A percentile compares a stretch with the other conserved stretches of the same genome.
Evolutionary conservation across 2,797 vertebrate species (phyloP).

Genomic region (Sciaenops ocellatus): DNA sequence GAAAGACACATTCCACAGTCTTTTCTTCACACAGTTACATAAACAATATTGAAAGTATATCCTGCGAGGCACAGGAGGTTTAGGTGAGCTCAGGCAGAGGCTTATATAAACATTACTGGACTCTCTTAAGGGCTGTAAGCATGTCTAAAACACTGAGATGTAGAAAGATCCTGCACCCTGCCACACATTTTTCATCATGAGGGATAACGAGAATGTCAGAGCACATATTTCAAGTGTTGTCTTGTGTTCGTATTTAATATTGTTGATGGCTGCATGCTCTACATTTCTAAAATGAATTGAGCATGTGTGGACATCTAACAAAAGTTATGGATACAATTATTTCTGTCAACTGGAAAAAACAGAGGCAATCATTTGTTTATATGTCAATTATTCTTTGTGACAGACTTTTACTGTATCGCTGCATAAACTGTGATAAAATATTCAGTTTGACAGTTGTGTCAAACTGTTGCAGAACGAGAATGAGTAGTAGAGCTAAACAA

Average conservation of each 20-base stretch:
- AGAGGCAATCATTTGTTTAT: neutral
- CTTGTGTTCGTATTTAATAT: neutral
- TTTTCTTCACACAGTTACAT: slow-evolving; percentile 8
- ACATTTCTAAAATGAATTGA: neutral
- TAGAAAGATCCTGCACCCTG: neutral
- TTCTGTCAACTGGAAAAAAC: neutral
- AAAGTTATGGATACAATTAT: neutral
- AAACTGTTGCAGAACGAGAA: slow-evolving; percentile 3
- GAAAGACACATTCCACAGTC: neutral
- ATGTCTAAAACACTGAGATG: neutral
- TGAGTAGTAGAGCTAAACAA: neutral
- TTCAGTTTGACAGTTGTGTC: neutral
- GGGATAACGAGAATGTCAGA: slow-evolving; percentile 3
- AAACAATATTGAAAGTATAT: slow-evolving; percentile 16
- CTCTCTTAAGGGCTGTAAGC: neutral
- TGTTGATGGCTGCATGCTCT: neutral
- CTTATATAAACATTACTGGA: slow-evolving; percentile 10
- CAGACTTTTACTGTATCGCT: neutral
- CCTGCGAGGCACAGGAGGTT: slow-evolving; percentile 11
- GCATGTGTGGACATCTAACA: neutral
- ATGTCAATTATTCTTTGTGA: neutral
- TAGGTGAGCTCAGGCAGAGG: neutral
- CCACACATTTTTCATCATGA: neutral
- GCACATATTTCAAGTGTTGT: neutral
- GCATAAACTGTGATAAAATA: neutral